Percentiles rank a stretch among this genome's conserved stretches.
These are phyloP conservation scores for Elgaria multicarinata DNA, from an alignment of 2,113 vertebrate species.

Conservation along the genomic window DNA sequence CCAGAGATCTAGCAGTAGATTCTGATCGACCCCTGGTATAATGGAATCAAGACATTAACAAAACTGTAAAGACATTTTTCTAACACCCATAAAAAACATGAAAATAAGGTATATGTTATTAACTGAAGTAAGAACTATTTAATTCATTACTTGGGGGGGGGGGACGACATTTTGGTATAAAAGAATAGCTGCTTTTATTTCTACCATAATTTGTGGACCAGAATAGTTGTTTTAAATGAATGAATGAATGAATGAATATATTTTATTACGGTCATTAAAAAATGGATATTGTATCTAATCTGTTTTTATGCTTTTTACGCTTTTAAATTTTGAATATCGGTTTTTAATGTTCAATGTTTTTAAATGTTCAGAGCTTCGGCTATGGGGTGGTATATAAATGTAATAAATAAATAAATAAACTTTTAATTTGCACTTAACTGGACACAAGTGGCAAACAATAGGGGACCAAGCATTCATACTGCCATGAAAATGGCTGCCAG, in stretches of 20 bases:
- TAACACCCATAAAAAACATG: not conserved
- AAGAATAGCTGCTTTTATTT: not conserved
- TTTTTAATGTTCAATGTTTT: too few relatives aligned
- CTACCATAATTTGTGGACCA: not conserved
- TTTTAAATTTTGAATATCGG: too few relatives aligned
- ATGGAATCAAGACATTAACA: not conserved
- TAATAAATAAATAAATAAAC: not conserved
- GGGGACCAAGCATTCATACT: not conserved
- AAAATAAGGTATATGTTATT: not conserved
- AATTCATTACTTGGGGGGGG: not conserved
- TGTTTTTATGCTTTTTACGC: too few relatives aligned
- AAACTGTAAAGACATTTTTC: not conserved
- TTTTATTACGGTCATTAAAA: too few relatives aligned
- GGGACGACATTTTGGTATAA: not conserved
- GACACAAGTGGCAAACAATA: not conserved
- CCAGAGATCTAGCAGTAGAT: not conserved
- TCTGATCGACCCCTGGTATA: not conserved
- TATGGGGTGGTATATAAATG: too few relatives aligned
- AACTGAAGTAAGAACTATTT: not conserved
- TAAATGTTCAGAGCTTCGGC: too few relatives aligned
- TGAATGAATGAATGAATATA: too few relatives aligned
- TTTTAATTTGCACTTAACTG: not conserved
- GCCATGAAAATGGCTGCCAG: constrained; percentile 4
- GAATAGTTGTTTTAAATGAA: too few relatives aligned
- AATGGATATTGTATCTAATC: too few relatives aligned